phyloP scores from a whole-genome alignment of 2,113 vertebrate genomes.

The Campylomormyrus numenius region DNA sequence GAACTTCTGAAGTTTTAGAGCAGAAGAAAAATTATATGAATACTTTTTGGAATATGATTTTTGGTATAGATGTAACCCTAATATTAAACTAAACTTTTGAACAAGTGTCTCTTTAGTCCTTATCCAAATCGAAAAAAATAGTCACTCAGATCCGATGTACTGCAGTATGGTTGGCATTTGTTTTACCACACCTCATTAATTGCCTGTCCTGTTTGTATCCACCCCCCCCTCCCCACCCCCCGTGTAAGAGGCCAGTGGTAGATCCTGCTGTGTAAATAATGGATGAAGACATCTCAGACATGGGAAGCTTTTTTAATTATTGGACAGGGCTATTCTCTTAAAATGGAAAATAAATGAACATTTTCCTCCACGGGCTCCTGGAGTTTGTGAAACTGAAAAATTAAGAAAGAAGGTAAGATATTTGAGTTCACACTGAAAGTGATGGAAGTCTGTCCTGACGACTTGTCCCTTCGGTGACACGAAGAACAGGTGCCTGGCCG shows the following conservation, averaged over 20 bases:
- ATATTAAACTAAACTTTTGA: constrained; percentile 9
- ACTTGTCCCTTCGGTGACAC: background rate
- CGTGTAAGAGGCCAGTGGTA: background rate
- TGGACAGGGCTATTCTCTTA: background rate
- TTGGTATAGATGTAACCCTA: background rate
- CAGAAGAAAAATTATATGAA: background rate
- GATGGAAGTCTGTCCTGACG: background rate
- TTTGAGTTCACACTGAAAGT: background rate
- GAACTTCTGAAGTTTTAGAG: background rate
- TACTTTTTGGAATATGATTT: background rate
- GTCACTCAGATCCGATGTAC: background rate
- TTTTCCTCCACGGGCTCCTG: background rate
- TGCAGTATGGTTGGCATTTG: background rate
- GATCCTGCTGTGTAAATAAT: background rate
- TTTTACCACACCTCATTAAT: background rate
- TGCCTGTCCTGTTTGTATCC: background rate
- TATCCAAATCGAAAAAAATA: background rate
- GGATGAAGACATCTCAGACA: background rate
- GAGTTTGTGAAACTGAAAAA: background rate
- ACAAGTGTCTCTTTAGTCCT: background rate
- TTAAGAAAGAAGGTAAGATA: background rate
- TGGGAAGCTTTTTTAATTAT: background rate
- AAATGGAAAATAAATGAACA: background rate
- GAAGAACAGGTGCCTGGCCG: too few relatives aligned
- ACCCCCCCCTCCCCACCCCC: background rate